Evolutionary conservation across 2,113 vertebrate genomes (phyloP), one percentile per base, ranked within the genome.

Genomic region (Crotalus horridus): DNA sequence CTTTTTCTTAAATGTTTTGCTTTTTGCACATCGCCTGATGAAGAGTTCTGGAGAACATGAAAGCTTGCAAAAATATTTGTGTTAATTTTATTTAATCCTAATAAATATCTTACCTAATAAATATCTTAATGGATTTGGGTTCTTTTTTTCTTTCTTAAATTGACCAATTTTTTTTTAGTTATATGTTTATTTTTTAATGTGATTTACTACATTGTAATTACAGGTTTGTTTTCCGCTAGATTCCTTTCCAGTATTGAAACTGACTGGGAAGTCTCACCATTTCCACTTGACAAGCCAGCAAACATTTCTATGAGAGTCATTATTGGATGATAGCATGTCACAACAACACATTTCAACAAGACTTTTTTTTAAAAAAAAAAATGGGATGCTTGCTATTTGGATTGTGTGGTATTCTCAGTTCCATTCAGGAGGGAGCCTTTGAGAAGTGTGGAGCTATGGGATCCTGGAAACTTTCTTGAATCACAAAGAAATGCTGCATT

Each of bases 261-360:
- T 90, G 55, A 29, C 56, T 29, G 51, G 59, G 43, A 93, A 61
- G 43, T 91, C 93, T 89, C n/a, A 89, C 46, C 33, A 93, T 87
- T 87, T 43, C 58, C 43, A 87, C 58, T 46, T 87, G 59, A 91
- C 33, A 53, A 56, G 26, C 1, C 21, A 9, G 56, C 46, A 46
- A 54, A 26, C 91, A 93, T 87, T 5, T 54, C 51, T 23, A 88
- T 88, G 1, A 55, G 43, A 26, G 11, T 10, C n/a, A 33, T 1
- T 4, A 46, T 61, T 89, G 54, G 54, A 51, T 39, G 15, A 11
- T 43, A 26, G 9, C 74, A 43, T 43, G 39, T 21, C 53, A 59
- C 56, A 23, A 55, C 11, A n/a, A 29, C 21, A 17, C 90, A 33
- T 39, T 0, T 0, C 11, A 17, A 48, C n/a, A 51, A 2, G 9